Base-by-base conservation (phyloP, 2,888 invertebrate species). In the Mythimna pallens region DNA sequence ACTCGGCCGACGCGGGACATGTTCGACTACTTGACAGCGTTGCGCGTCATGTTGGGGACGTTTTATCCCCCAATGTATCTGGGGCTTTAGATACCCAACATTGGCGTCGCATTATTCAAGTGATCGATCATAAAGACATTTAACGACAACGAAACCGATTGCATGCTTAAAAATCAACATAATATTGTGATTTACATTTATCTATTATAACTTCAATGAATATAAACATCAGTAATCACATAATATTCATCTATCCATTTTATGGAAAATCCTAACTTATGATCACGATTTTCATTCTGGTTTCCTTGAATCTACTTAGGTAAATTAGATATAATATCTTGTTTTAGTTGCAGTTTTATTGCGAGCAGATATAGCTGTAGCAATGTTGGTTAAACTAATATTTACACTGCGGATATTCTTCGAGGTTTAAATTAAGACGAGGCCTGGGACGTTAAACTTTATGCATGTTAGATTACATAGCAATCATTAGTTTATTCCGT, bases 201-300 rank as follows among this genome's bases (percentile, higher is more conserved):
- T 25, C 22, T 58, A 52, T 14, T 14, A 43, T 14, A 14, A 20
- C 2, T 52, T 30, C n/a, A 67, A 58, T 47, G 20, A 61, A 22
- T 40, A n/a, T 7, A 17, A 65, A 63, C 9, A 55, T 47, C 47
- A 1, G 17, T 17, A 20, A 47, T 17, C 7, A 47, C 47, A 47
- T 30, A 30, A 30, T 30, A 30, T 50, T 12, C 12, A 55, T 22
- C 40, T 43, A 43, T 58, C 25, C 36, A n/a, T 14, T 36, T 61
- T 17, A 65, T 55, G 54, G 80, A 74, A 80, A 80, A 55, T 59
- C 14, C 40, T 55, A 55, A 63, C 36, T 43, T 50, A 62, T 58
- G 9, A 62, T 69, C 54, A 63, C 62, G 50, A 64, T 69, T 80
- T 65, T 63, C 43, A 58, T 36, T 40, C n/a, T 22, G 22, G 57